Base-by-base conservation (phyloP, 2,113 vertebrate species). In the Anas platyrhynchos region DNA sequence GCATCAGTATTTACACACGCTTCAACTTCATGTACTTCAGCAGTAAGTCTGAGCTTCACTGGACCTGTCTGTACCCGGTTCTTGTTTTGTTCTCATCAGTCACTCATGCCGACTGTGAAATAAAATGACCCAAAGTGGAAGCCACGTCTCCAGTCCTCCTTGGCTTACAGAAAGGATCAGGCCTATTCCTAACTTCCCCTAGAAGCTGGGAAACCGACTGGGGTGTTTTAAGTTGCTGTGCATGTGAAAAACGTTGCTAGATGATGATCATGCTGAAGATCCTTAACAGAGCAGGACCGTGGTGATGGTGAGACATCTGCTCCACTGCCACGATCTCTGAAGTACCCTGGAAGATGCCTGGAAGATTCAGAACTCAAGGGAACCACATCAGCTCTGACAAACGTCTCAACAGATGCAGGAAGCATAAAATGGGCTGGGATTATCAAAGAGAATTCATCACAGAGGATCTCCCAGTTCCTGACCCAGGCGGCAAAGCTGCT, bases 1-100 rank as follows among this genome's bases (percentile, higher is more conserved):
- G 82, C 87, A 44, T 23, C 89, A 2, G 59, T 97, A 96, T 96
- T 95, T 96, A 96, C 96, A 94, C 3, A 56, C 1, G 43, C 31
- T 54, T 56, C 8, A 29, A 80, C 73, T 59, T 81, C 34, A 43
- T 13, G 29, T 7, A 36, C 54, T 58, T 13, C 92, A 83, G 75
- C 78, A 73, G 44, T 7, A 79, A 68, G 71, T 16, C 67, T 65
- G 74, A 91, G 80, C 79, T 82, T 27, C 72, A 11, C 3, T 0
- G 34, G 31, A 58, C 56, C 29, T 3, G 55, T 11, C 62, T 7
- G 36, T 27, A 65, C 83, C 4, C 3, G 66, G 16, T 13, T 63
- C 44, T 2, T 12, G 41, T 17, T 1, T 31, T 16, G 36, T 56
- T 88, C 67, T 62, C 76, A 2, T 4, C 78, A 94, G 89, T 71